Percentiles rank a stretch among this genome's conserved stretches.
Conservation (phyloP, 1,140 invertebrate species). For the Drosophila fuyamai region DNA sequence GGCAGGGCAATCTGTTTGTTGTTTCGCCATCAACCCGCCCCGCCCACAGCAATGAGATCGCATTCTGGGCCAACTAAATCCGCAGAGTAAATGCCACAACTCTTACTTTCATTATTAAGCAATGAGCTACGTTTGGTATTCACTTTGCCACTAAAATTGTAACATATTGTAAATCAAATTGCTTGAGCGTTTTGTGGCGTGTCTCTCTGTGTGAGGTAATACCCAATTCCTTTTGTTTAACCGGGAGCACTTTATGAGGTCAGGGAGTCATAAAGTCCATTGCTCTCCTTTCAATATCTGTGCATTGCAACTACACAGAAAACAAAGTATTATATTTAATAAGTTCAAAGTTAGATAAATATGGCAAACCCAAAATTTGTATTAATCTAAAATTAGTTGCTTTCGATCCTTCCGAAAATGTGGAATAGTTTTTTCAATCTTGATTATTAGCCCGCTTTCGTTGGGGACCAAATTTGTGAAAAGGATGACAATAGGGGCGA, state of each 20-base stretch:
- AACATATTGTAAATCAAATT: conserved; percentile 55
- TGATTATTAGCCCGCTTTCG: too few species aligned
- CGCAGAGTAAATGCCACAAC: conserved; percentile 20
- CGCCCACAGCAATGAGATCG: conserved; percentile 24
- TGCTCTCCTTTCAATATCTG: conserved; percentile 9
- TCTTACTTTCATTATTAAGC: conserved; percentile 31
- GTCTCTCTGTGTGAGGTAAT: conserved; percentile 44
- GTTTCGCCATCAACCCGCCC: conserved; percentile 9
- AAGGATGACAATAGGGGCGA: conserved; percentile 10
- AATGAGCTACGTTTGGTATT: conserved; percentile 12
- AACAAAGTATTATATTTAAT: too few species aligned
- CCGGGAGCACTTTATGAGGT: conserved; percentile 43
- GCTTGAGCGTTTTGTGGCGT: conserved; percentile 24
- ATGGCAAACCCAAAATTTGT: too few species aligned
- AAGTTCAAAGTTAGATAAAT: too few species aligned
- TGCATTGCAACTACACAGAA: not conserved
- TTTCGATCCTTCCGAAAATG: too few species aligned
- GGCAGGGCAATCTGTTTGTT: conserved; percentile 25
- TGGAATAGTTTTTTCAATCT: too few species aligned
- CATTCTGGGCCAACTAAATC: conserved; percentile 38
- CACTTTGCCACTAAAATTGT: conserved; percentile 29
- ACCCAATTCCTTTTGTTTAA: conserved; percentile 42
- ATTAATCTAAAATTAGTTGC: too few species aligned
- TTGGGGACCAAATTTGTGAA: conserved; percentile 32
- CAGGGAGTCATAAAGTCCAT: conserved; percentile 25